Base-by-base conservation (phyloP, 2,113 vertebrate genomes). In the Mionectes macconnelli region DNA sequence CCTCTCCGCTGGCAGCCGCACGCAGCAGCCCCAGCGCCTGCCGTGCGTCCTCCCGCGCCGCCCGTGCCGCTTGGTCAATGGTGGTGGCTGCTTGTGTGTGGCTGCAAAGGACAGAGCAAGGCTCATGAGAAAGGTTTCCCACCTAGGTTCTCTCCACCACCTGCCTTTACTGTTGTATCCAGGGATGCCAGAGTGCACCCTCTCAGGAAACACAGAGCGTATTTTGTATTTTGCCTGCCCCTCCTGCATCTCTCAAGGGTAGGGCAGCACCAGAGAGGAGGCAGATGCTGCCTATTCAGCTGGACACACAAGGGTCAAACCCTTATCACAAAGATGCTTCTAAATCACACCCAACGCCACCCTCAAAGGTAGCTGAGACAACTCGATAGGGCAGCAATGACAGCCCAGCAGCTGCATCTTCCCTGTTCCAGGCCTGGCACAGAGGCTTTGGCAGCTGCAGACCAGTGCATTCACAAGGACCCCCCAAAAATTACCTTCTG, bases 11-110 rank as follows among this genome's bases (percentile, higher is more conserved):
- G 4, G 96, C 49, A 1, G 98, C 98, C 0, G 49, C 45, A 1
- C 68, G 97, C 35, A 98, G 90, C 93, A 99, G 91, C 22, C 70
- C 94, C 88, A 98, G 92, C 0, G 97, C 98, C 70, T 98, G 97
- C 86, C 85, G n/a, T 0, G 98, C 97, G 2, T 98, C 98, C 1
- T 94, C 94, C 78, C 93, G 89, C 0, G 98, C 98, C 2, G 72
- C 96, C 55, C 56, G 93, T 4, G 97, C 95, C 0, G 93, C 98
- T 27, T 64, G 96, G 35, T 98, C 97, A 8, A 99, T 96, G 8
- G 49, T 45, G 27, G 47, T 94, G 13, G 99, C 98, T 0, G 97
- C 96, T 6, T 94, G 96, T 3, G 90, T 40, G 12, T 99, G 99
- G 87, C 99, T 99, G 96, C 62, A 85, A 95, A 15, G 74, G 59